Evolutionary conservation across 1,140 invertebrate species (phyloP).

Genomic region (Platyscapa corneri): DNA sequence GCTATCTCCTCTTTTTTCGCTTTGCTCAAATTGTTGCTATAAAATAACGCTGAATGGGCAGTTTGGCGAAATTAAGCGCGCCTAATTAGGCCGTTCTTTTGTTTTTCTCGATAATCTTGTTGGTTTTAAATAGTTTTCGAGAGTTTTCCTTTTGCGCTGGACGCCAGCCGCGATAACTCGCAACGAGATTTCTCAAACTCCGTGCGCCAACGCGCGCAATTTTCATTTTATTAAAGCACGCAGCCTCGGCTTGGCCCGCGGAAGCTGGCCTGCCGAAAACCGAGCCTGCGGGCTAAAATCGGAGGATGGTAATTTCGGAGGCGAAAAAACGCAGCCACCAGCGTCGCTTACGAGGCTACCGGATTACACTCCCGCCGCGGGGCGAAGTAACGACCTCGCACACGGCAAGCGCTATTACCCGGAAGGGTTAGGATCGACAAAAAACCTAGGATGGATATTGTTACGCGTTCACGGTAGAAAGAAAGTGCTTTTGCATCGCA

Average conservation of each 20-base stretch:
- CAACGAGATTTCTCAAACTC: background rate
- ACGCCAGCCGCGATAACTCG: background rate
- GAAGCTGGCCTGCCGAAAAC: too few species aligned
- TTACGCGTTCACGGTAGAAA: conserved; percentile 25
- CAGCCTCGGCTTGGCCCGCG: too few species aligned
- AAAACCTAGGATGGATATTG: background rate
- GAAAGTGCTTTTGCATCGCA: conserved; percentile 25
- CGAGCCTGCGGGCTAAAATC: too few species aligned
- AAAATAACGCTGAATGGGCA: background rate
- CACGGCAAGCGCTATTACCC: too few species aligned
- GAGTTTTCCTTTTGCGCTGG: background rate
- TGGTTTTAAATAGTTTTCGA: background rate
- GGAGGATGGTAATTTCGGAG: too few species aligned
- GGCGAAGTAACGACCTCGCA: too few species aligned
- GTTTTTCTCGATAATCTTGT: background rate
- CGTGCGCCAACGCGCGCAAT: too few species aligned
- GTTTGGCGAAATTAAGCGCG: background rate
- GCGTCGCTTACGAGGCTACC: too few species aligned
- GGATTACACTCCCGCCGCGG: too few species aligned
- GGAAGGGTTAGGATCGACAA: too few species aligned
- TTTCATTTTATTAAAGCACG: too few species aligned
- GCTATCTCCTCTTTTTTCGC: background rate
- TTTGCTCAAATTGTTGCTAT: background rate
- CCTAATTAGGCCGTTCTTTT: conserved; percentile 26
- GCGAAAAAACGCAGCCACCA: too few species aligned